Evolutionary conservation across 2,113 vertebrate species (phyloP).

Genomic region (Lepus europaeus): DNA sequence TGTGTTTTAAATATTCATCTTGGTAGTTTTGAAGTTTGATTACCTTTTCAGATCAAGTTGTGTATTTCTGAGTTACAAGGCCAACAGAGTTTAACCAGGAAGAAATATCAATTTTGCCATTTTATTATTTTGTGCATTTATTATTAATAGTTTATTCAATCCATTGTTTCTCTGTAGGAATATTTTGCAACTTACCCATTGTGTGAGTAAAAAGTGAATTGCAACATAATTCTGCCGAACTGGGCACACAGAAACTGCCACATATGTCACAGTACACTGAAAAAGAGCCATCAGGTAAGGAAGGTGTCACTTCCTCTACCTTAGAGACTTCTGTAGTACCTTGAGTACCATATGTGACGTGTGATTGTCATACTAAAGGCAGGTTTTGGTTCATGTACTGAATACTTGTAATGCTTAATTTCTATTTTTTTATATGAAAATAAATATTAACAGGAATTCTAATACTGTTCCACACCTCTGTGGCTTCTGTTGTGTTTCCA

Average conservation of each 20-base stretch:
- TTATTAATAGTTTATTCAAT: constrained; percentile 59
- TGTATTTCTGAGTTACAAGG: not conserved
- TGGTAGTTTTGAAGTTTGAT: constrained; percentile 2
- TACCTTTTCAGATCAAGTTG: not conserved
- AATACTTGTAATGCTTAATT: constrained; percentile 39
- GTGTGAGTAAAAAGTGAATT: constrained; percentile 58
- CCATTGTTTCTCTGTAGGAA: constrained; percentile 72
- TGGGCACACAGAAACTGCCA: constrained; percentile 3
- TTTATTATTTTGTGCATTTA: constrained; percentile 37
- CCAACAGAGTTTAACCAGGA: not conserved
- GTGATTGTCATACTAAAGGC: not conserved
- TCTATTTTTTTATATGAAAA: constrained; percentile 50
- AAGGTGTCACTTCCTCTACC: not conserved
- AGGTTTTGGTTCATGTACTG: not conserved
- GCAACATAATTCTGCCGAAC: constrained; percentile 49
- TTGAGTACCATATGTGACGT: not conserved
- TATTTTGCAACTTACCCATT: constrained; percentile 30
- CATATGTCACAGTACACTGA: constrained; percentile 78
- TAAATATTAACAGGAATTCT: not conserved
- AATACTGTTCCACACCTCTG: too few relatives aligned
- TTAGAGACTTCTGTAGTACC: not conserved
- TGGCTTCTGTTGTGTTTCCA: not conserved
- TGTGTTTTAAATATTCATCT: not conserved
- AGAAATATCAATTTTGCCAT: constrained; percentile 4
- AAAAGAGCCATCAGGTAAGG: constrained; percentile 79